These are phyloP conservation scores for Disparrhopalites patrizii DNA, from an alignment of 2,888 invertebrate species.

Conservation along the genomic window DNA sequence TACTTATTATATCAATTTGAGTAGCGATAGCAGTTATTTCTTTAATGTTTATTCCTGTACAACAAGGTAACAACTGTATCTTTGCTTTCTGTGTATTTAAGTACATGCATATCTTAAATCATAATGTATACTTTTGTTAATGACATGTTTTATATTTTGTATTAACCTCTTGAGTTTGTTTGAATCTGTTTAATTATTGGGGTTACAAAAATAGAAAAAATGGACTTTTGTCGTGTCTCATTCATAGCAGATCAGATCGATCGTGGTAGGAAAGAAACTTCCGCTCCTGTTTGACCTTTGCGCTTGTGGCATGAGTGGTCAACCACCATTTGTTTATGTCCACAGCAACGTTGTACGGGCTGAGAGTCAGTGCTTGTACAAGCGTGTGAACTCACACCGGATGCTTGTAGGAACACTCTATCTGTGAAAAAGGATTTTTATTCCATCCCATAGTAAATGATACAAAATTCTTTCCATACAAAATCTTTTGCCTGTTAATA, in stretches of 20 bases:
- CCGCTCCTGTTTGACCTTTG: neutral
- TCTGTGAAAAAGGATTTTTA: constrained; percentile 20
- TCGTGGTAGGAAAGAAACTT: constrained; percentile 19
- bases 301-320: neutral
- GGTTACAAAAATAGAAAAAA: constrained; percentile 11
- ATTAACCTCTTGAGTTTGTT: neutral
- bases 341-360: neutral
- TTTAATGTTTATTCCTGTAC: no score
- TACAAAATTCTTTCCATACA: constrained; percentile 21
- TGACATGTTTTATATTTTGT: neutral
- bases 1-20: no score
- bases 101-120: no score
- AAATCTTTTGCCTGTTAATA: constrained; percentile 16
- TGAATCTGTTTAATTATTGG: neutral
- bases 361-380: neutral
- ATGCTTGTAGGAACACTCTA: constrained; percentile 26
- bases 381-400: constrained; percentile 9
- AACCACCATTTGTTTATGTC: constrained; percentile 14
- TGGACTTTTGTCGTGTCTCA: constrained; percentile 28
- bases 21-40: no score
- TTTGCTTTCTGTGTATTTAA: no score
- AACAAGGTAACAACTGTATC: no score
- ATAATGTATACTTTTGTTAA: no score
- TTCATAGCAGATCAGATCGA: constrained; percentile 29
- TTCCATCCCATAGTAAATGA: constrained; percentile 25